Percentiles rank a stretch among this genome's conserved stretches.
phyloP scores from a whole-genome alignment of 1,140 invertebrate genomes.

The Archegozetes longisetosus region DNA sequence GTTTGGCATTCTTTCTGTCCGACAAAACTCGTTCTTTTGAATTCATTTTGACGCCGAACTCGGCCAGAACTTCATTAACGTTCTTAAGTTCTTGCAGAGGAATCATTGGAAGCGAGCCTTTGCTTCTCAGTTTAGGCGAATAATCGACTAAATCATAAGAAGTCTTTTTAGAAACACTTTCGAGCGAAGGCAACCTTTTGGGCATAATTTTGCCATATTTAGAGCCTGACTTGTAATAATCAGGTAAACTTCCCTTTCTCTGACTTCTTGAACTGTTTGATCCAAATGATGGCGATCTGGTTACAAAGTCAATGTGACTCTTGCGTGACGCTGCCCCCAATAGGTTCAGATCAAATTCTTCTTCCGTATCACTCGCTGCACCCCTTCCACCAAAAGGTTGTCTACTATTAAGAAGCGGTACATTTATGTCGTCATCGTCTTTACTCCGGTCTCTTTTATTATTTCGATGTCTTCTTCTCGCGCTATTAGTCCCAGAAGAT shows the following conservation, averaged over 20 bases:
- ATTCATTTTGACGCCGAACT: constrained; percentile 14
- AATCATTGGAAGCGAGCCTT: neutral
- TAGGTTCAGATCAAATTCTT: neutral
- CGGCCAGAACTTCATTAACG: constrained; percentile 21
- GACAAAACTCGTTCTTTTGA: too few relatives aligned
- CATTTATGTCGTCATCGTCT: neutral
- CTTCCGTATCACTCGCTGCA: neutral
- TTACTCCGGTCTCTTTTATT: neutral
- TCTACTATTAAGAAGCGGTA: neutral
- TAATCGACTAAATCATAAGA: too few relatives aligned
- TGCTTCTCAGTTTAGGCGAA: neutral
- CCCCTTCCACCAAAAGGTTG: neutral
- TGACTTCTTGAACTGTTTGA: neutral
- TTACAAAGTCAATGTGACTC: neutral
- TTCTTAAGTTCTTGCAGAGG: constrained; percentile 25
- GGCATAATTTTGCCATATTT: neutral
- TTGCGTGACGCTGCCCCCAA: neutral
- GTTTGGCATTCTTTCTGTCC: neutral
- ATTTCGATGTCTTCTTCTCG: neutral
- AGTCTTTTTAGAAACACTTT: constrained; percentile 3
- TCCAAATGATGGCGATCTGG: neutral
- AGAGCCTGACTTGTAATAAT: constrained; percentile 1
- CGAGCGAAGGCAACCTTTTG: constrained; percentile 6
- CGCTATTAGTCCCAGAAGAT: neutral
- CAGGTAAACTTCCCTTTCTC: constrained; percentile 11